Conservation (phyloP, 2,113 vertebrate species). For the Onychostoma macrolepis region DNA sequence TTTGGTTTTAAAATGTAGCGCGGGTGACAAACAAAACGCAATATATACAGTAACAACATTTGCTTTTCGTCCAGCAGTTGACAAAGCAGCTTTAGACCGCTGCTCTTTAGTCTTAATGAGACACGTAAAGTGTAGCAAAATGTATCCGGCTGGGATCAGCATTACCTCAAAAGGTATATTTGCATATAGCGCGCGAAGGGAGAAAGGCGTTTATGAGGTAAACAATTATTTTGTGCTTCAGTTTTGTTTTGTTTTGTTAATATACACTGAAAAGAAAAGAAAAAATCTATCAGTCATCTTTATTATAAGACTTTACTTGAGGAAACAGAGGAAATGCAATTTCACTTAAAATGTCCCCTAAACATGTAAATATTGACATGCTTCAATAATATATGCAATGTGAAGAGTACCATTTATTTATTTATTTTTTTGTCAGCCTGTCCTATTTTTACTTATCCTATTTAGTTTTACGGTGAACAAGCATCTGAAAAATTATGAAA, state of each 20-base stretch:
- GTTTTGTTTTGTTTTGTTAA: too few relatives aligned
- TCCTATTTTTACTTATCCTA: background rate
- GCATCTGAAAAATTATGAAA: background rate
- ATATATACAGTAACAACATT: background rate
- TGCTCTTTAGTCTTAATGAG: background rate
- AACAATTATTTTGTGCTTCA: too few relatives aligned
- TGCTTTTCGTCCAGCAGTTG: background rate
- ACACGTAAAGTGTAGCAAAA: too few relatives aligned
- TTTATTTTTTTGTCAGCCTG: background rate
- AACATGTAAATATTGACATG: too few relatives aligned
- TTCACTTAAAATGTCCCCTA: background rate
- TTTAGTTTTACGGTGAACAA: background rate
- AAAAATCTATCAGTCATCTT: background rate
- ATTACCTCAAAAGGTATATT: background rate
- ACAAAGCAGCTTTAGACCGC: background rate
- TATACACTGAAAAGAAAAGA: background rate
- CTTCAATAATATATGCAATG: background rate
- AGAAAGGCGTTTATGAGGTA: background rate
- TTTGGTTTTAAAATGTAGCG: background rate
- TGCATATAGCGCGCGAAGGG: background rate
- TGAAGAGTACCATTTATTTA: background rate
- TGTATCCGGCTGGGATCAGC: background rate
- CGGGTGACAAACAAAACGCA: background rate
- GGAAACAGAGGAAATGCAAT: too few relatives aligned
- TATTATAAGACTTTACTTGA: too few relatives aligned